Base-by-base conservation (phyloP, 2,797 vertebrate genomes). In the Mormyrus proboscirostris region DNA sequence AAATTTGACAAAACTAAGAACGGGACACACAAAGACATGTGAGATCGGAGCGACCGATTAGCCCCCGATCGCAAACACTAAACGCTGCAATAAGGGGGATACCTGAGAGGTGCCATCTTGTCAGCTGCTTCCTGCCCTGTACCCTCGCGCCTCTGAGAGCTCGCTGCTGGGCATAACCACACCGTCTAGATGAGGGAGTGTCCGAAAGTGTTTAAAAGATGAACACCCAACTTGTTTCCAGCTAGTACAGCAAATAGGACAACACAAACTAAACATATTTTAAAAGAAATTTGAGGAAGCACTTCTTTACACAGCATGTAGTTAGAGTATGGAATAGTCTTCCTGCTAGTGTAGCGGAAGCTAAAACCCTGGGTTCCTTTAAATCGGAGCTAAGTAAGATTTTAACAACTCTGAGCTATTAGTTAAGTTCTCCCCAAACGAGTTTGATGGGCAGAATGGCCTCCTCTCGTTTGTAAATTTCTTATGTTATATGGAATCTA, bases 101-200 rank as follows among this genome's bases (percentile, higher is more conserved):
- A 53, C 88, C 85, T 91, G 89, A 89, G 88, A 89, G 89, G 91
- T 88, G 89, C 88, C 44, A 83, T 87, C 76, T 89, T 55, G 82
- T 49, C 33, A 69, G 91, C 59, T 90, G 7, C 76, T 9, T 16
- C 4, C 38, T n/a, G 2, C 53, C 79, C 59, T 57, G 25, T 41
- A 25, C 83, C 90, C 89, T 89, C 91, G 91, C 86, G 92, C 94
- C 93, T 91, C 93, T 91, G 90, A 92, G 89, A 89, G 88, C 91
- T 89, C 92, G 91, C 90, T 90, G 90, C 91, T 89, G 92, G 92
- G 93, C 93, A 93, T 93, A 93, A 93, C 89, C 91, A 92, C 96
- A 96, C 96, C 94, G 91, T 91, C 88, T 92, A 0, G 1, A 89
- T 29, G 93, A 91, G 93, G 92, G 87, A 92, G 92, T 16, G 4